Base-by-base conservation (phyloP, 1,140 invertebrate species). In the Tetragnatha versicolor region DNA sequence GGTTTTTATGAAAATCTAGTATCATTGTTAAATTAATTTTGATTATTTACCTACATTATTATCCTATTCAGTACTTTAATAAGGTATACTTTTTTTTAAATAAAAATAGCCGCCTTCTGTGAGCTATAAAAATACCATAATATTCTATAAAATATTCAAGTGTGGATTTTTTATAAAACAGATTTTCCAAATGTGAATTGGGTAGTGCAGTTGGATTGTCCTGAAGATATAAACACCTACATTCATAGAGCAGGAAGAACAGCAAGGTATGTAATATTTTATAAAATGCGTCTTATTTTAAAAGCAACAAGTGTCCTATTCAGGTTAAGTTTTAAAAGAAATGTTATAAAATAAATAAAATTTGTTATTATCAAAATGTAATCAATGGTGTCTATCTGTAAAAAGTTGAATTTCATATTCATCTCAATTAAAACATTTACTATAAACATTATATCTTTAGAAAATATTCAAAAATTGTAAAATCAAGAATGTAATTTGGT, bases 161-260 rank as follows among this genome's bases (percentile, higher is more conserved):
- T 69, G 17, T 27, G 22, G 10, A 10, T 60, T 75, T 4, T 76
- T n/a, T 0, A 17, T 5, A 37, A 22, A 85, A 72, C 81, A 87
- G 98, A 99, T 88, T 98, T 99, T 86, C 95, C 96, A 17, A 88
- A 89, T 72, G 93, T 99, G 0, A 92, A 99, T 88, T 99, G 98
- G 97, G 97, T 99, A 10, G 88, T 99, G 49, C 98, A 99, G 85
- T 88, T 96, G 84, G 98, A 99, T 86, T 99, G 97, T 87, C 97
- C 98, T 3, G 95, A 98, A 88, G 93, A 97, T 89, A 91, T 92
- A 2, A 94, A 93, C 75, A 95, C 96, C 2, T 99, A 99, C 82
- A 97, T 99, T 82, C 98, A 99, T 85, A 89, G 98, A 83, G 97
- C 92, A n/a, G 98, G 98, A 25, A 88, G 98, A 79, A 99, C 97